These are phyloP conservation scores for Muraenolepis orangiensis DNA, from an alignment of 2,797 vertebrate genomes.

Conservation along the genomic window DNA sequence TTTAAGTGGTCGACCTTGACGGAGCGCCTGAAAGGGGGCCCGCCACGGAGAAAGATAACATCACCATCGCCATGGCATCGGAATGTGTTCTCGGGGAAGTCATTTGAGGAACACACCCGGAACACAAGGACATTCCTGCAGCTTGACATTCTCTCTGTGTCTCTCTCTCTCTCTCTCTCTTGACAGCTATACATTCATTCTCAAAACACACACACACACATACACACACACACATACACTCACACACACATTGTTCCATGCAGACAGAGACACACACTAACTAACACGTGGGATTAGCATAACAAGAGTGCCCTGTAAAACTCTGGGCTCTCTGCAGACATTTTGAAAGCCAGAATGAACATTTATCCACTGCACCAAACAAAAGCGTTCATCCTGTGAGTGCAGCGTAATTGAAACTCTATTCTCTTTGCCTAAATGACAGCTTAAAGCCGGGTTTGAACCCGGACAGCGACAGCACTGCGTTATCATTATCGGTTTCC, in stretches of 20 bases:
- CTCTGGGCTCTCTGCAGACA: conserved; percentile 36
- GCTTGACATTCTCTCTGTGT: neutral
- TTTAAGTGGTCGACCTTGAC: conserved; percentile 54
- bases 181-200: too few species aligned
- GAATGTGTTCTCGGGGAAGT: conserved; percentile 10
- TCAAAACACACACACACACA: conserved; percentile 20
- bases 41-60: conserved; percentile 47
- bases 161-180: neutral
- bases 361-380: conserved; percentile 52
- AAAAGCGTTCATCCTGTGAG: conserved; percentile 55
- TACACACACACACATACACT: conserved; percentile 20
- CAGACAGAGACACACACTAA: conserved; percentile 34
- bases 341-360: conserved; percentile 40
- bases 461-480: conserved; percentile 32
- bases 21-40: conserved; percentile 59
- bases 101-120: conserved; percentile 13
- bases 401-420: conserved; percentile 56
- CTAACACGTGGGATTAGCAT: conserved; percentile 55
- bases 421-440: conserved; percentile 45
- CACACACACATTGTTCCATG: conserved; percentile 27
- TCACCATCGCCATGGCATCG: conserved; percentile 28
- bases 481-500: conserved; percentile 31
- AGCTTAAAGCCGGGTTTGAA: conserved; percentile 40
- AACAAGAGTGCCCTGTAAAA: conserved; percentile 32
- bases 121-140: neutral